Evolutionary conservation across 2,888 invertebrate species (phyloP).

Genomic region (Deroplatys truncata): DNA sequence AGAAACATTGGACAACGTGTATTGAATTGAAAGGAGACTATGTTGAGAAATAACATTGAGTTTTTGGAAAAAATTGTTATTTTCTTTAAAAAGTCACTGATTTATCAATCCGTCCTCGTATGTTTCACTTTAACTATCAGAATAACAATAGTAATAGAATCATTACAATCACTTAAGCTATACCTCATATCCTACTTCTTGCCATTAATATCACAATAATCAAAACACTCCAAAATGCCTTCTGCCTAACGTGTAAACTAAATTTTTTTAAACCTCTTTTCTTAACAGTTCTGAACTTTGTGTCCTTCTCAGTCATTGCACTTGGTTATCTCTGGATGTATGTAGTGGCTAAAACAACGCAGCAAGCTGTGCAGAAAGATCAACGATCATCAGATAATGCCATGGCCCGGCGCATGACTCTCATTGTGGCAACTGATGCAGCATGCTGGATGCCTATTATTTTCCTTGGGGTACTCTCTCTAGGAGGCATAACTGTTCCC

Average conservation of each 20-base stretch:
- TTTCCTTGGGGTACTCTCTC: conserved; percentile 46
- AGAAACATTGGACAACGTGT: too few species aligned
- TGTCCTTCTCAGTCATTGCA: conserved; percentile 47
- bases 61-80: too few species aligned
- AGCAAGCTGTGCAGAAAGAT: conserved; percentile 40
- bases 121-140: too few species aligned
- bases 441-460: conserved; percentile 52
- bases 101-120: too few species aligned
- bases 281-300: conserved; percentile 45
- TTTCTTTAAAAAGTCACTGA: too few species aligned
- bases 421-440: conserved; percentile 51
- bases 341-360: conserved; percentile 45
- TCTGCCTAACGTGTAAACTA: neutral
- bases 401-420: conserved; percentile 49
- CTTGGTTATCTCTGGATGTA: conserved; percentile 50
- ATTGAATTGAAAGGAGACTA: too few species aligned
- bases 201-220: too few species aligned
- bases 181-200: too few species aligned
- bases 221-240: too few species aligned
- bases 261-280: neutral
- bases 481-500: conserved; percentile 45
- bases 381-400: conserved; percentile 40
- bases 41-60: too few species aligned
- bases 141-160: too few species aligned
- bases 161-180: too few species aligned